Percentiles rank a stretch among this genome's conserved stretches.
Conservation (phyloP, 2,113 vertebrate species). For the Piaya cayana region DNA sequence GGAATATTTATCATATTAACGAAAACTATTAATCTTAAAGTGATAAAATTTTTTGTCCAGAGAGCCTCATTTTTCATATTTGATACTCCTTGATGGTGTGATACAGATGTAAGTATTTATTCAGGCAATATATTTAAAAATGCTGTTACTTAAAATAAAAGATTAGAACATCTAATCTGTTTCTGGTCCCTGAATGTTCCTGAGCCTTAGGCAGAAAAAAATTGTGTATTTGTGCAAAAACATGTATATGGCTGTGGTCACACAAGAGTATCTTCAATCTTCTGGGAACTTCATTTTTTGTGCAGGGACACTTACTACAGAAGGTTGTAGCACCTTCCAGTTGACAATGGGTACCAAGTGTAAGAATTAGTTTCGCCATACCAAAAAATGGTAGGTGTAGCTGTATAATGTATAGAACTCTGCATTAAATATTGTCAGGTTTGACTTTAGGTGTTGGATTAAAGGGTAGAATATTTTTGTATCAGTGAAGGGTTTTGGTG, state of each 20-base stretch:
- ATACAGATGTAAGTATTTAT: background rate
- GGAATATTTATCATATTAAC: slow-evolving; percentile 4
- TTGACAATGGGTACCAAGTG: background rate
- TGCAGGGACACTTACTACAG: background rate
- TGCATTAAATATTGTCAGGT: background rate
- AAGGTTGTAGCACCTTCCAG: background rate
- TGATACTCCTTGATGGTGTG: slow-evolving; percentile 15
- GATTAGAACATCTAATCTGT: background rate
- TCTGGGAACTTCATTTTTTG: background rate
- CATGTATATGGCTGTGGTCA: background rate
- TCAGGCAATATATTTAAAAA: slow-evolving; percentile 4
- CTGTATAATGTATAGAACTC: background rate
- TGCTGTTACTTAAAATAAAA: background rate
- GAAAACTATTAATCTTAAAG: slow-evolving; percentile 9
- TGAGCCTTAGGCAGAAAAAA: background rate
- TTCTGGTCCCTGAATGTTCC: background rate
- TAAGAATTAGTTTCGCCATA: background rate
- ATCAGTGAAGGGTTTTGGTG: fast-evolving
- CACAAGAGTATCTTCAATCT: background rate
- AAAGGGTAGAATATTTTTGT: background rate
- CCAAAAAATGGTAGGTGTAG: background rate
- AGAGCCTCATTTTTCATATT: background rate
- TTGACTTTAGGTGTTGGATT: background rate
- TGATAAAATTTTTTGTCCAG: background rate
- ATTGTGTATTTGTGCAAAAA: background rate